Base-by-base conservation (phyloP, 2,888 invertebrate species). In the Argyra leucocephala region DNA sequence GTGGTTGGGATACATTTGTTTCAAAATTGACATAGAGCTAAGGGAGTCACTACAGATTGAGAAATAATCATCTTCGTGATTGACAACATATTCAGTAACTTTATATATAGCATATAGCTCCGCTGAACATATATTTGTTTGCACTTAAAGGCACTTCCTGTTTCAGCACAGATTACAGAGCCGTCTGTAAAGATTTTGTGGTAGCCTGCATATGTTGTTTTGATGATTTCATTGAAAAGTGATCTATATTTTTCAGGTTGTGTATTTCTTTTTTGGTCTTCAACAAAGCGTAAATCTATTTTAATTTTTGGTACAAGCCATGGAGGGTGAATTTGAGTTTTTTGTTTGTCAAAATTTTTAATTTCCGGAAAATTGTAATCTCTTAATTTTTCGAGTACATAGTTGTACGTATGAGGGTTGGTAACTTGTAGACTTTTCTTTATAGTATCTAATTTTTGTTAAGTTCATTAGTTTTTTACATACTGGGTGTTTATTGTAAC, bases 91-190 rank as follows among this genome's bases (percentile, higher is more conserved):
- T 10, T 58, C 62, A 9, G 62, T 2, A 3, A 22, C 15, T 7
- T 65, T 62, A 61, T 58, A 31, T 18, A 62, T 65, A n/a, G 57
- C 62, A 18, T 61, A n/a, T n/a, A n/a, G n/a, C n/a, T 62, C 65
- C 3, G 65, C 62, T 36, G 62, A 48, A n/a, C 31, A 64, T 6
- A 64, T 64, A 18, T 22, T 61, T 48, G 57, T 62, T 10, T 31
- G 57, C n/a, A 22, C 21, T 57, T 57, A 31, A 64, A 64, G 23
- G 57, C 64, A 64, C 61, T 61, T 5, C 62, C 62, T 10, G 62
- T 36, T 12, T 65, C 58, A 23, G 9, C n/a, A 12, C 58, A 21
- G 36, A 57, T 18, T 21, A 65, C 62, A 1, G 61, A 64, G 48
- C 64, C 37, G 21, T 64, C 64, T n/a, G 64, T 61, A 37, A 26